Conservation (phyloP, 2,888 invertebrate species). For the Cosmia pyralina region DNA sequence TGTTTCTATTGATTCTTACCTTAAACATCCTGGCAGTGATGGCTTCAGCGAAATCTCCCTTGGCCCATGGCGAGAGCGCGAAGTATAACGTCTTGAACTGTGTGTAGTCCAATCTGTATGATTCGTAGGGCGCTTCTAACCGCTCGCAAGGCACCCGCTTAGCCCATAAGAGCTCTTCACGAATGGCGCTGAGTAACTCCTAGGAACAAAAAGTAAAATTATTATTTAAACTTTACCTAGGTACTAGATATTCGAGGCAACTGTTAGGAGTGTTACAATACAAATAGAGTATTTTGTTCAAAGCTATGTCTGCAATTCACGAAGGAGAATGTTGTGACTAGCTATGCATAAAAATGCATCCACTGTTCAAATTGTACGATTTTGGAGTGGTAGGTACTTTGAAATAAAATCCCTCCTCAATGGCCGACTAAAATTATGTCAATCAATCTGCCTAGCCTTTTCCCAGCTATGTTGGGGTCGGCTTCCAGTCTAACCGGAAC, state of each 20-base stretch:
- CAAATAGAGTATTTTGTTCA: not conserved
- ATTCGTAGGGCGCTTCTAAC: slow-evolving; percentile 95
- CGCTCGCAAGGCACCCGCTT: slow-evolving; percentile 93
- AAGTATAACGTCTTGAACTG: slow-evolving; percentile 96
- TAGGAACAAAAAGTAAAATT: slow-evolving; percentile 67
- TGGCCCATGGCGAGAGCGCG: slow-evolving; percentile 97
- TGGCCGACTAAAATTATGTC: no score
- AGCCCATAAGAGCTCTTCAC: slow-evolving; percentile 94
- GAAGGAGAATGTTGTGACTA: not conserved
- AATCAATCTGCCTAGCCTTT: no score
- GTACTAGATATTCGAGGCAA: not conserved
- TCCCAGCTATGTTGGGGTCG: no score
- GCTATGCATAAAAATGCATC: no score
- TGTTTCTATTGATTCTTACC: slow-evolving; percentile 85
- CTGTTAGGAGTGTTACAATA: not conserved
- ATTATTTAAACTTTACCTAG: not conserved
- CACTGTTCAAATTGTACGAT: no score
- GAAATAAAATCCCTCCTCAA: no score
- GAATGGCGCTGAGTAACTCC: slow-evolving; percentile 91
- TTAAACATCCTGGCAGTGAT: slow-evolving; percentile 97
- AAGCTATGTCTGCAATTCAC: not conserved
- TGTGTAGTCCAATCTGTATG: slow-evolving; percentile 96
- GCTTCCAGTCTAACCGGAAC: no score
- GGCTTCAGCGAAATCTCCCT: slow-evolving; percentile 94
- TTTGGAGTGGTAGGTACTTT: no score